phyloP scores from a whole-genome alignment of 2,113 vertebrate species.

The Entosphenus tridentatus region DNA sequence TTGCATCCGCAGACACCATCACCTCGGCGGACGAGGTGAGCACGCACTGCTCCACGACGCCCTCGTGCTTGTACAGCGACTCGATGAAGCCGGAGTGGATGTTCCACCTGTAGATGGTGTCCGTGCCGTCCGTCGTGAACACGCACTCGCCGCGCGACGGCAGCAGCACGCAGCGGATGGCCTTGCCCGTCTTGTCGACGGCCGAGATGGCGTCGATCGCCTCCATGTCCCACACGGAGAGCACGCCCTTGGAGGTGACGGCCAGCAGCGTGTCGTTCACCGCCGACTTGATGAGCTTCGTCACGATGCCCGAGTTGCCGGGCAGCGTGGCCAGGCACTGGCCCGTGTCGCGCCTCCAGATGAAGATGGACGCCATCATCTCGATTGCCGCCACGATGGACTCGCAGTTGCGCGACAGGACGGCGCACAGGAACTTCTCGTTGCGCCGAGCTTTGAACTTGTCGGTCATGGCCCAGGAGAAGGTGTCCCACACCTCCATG shows the following conservation, averaged over 20 bases:
- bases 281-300: slow-evolving; percentile 77
- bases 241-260: slow-evolving; percentile 72
- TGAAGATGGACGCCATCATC: slow-evolving; percentile 90
- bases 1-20: slow-evolving; percentile 88
- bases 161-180: slow-evolving; percentile 55
- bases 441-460: slow-evolving; percentile 88
- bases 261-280: slow-evolving; percentile 87
- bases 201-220: slow-evolving; percentile 98
- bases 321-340: slow-evolving; percentile 94
- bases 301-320: slow-evolving; percentile 86
- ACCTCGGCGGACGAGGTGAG: slow-evolving; percentile 71
- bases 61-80: slow-evolving; percentile 81
- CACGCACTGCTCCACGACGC: slow-evolving; percentile 79
- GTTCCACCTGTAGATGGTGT: slow-evolving; percentile 90
- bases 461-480: slow-evolving; percentile 76
- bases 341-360: slow-evolving; percentile 86
- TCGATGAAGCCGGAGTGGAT: slow-evolving; percentile 88
- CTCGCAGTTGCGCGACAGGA: slow-evolving; percentile 79
- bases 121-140: slow-evolving; percentile 78
- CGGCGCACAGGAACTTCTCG: slow-evolving; percentile 66
- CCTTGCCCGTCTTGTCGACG: slow-evolving; percentile 92
- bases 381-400: slow-evolving; percentile 96
- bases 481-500: slow-evolving; percentile 77
- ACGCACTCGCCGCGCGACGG: slow-evolving; percentile 72
- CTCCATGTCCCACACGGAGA: slow-evolving; percentile 93